phyloP scores from a whole-genome alignment of 2,888 invertebrate species.

The Dicyrtoma fusca region DNA sequence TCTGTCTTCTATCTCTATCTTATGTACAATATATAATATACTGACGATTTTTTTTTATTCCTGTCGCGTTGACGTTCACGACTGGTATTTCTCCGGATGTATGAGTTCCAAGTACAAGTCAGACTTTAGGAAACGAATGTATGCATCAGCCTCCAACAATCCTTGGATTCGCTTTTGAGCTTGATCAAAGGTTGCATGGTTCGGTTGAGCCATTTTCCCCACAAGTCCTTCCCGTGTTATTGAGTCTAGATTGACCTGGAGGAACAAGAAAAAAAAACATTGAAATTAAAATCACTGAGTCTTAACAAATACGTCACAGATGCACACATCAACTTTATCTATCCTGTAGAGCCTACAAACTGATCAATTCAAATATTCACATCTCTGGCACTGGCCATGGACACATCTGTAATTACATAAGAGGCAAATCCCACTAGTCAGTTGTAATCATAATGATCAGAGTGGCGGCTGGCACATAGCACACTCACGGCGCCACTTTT shows the following conservation, averaged over 20 bases:
- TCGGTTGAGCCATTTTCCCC: conserved; percentile 60
- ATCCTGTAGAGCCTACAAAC: too few species aligned
- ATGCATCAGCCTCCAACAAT: conserved; percentile 65
- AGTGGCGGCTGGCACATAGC: too few species aligned
- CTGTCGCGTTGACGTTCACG: conserved; percentile 12
- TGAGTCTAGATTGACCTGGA: conserved; percentile 64
- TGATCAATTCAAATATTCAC: too few species aligned
- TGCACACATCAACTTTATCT: too few species aligned
- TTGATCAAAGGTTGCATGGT: conserved; percentile 62
- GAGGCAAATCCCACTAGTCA: too few species aligned
- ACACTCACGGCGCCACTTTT: too few species aligned
- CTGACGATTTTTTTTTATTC: background rate
- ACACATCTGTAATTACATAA: too few species aligned
- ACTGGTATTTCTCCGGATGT: conserved; percentile 57
- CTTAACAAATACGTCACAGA: too few species aligned
- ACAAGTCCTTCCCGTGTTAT: conserved; percentile 62
- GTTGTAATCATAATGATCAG: too few species aligned
- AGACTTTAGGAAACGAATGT: conserved; percentile 64
- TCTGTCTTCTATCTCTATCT: conserved; percentile 1
- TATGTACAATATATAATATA: conserved; percentile 1
- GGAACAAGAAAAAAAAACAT: conserved; percentile 32
- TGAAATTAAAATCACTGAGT: too few species aligned
- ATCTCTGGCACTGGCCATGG: too few species aligned
- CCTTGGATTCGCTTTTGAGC: conserved; percentile 64
- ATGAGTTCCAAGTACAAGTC: conserved; percentile 62